Evolutionary conservation across 2,888 invertebrate genomes (phyloP).

Genomic region (Ophonus ardosiacus): DNA sequence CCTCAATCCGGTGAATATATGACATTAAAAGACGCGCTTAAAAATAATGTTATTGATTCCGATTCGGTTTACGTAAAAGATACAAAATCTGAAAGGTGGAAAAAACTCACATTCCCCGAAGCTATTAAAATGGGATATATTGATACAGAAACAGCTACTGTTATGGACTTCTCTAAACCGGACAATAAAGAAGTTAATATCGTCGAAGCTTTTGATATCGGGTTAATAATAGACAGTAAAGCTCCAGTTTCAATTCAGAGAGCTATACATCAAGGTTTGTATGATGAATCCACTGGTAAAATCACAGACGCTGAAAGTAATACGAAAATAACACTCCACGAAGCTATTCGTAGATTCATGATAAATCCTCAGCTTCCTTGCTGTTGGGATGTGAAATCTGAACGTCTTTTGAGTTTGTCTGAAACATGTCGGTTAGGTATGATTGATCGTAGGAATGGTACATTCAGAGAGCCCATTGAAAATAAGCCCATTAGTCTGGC

Average conservation of each 20-base stretch:
- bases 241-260: conserved; percentile 90
- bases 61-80: conserved; percentile 91
- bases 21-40: conserved; percentile 89
- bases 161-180: conserved; percentile 82
- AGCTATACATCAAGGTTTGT: conserved; percentile 91
- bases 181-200: conserved; percentile 84
- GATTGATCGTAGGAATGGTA: conserved; percentile 88
- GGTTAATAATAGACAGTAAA: conserved; percentile 88
- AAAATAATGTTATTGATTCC: conserved; percentile 88
- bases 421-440: conserved; percentile 90
- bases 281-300: conserved; percentile 88
- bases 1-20: conserved; percentile 88
- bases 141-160: conserved; percentile 83
- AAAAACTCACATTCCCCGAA: conserved; percentile 86
- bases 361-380: conserved; percentile 89
- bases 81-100: conserved; percentile 85
- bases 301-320: conserved; percentile 89
- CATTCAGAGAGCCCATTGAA: conserved; percentile 85
- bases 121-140: conserved; percentile 87
- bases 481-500: conserved; percentile 82
- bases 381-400: conserved; percentile 87
- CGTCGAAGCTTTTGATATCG: conserved; percentile 87
- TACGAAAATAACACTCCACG: conserved; percentile 88
- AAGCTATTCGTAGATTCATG: conserved; percentile 88
- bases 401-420: conserved; percentile 84